phyloP scores from a whole-genome alignment of 2,113 vertebrate species.

The Puntigrus tetrazona region DNA sequence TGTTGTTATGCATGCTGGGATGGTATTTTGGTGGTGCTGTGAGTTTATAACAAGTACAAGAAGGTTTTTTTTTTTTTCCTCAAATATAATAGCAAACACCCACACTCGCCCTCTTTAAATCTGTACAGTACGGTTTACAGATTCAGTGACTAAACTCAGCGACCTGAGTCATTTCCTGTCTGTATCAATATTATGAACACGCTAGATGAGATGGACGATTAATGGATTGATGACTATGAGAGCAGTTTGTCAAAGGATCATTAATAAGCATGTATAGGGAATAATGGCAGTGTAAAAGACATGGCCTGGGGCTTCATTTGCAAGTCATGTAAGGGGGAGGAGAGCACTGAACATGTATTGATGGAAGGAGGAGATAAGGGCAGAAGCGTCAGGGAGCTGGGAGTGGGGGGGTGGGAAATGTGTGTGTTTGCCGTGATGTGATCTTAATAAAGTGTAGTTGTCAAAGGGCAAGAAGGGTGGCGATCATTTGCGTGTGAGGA shows the following conservation, averaged over 20 bases:
- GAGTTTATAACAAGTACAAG: not conserved
- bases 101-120: not conserved
- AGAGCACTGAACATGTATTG: conserved; percentile 18
- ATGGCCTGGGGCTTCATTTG: conserved; percentile 32
- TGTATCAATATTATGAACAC: not conserved
- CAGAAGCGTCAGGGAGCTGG: not conserved
- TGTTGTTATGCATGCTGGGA: not conserved
- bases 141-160: not conserved
- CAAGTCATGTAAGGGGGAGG: conserved; percentile 18
- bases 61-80: not conserved
- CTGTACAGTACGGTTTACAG: not conserved
- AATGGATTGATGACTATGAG: not conserved
- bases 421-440: not conserved
- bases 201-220: not conserved
- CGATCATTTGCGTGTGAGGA: not conserved
- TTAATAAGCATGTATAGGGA: not conserved
- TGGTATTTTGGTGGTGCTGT: not conserved
- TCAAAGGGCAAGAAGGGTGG: not conserved
- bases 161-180: not conserved
- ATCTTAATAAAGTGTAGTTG: not conserved
- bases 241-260: not conserved
- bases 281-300: not conserved
- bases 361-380: not conserved
- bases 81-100: not conserved
- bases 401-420: not conserved